These are phyloP conservation scores for Stichopus chloronotus DNA, from an alignment of 35 echinoderm and acorn worm species.

Conservation along the genomic window DNA sequence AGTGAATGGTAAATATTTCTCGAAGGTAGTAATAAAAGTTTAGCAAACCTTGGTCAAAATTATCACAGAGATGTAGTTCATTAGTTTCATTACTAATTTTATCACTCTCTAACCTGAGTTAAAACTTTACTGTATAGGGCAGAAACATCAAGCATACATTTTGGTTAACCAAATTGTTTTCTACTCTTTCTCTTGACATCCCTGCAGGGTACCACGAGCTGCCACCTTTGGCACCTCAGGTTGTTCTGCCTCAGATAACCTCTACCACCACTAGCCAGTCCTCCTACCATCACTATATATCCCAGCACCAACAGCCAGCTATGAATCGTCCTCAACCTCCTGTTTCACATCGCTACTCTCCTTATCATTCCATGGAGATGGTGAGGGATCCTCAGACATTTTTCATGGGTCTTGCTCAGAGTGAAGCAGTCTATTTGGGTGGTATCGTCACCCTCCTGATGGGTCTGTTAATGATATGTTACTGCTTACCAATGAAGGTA, in stretches of 20 bases:
- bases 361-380: neutral
- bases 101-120: too few species aligned
- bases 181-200: too few species aligned
- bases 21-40: too few species aligned
- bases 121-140: too few species aligned
- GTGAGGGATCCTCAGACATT: neutral
- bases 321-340: neutral
- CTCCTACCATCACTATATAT: neutral
- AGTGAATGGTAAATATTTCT: too few species aligned
- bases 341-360: neutral
- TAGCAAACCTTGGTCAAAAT: too few species aligned
- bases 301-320: neutral
- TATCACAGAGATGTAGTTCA: too few species aligned
- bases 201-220: slow-evolving; percentile 3
- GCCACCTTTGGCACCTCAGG: neutral
- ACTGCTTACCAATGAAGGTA: slow-evolving; percentile 80
- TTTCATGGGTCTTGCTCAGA: slow-evolving; percentile 65
- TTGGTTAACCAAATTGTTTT: neutral
- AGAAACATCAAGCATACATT: too few species aligned
- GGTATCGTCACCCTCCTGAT: slow-evolving; percentile 81
- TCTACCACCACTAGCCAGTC: neutral
- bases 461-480: slow-evolving; percentile 71
- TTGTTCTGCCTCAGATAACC: slow-evolving; percentile 6
- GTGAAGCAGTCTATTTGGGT: slow-evolving; percentile 76
- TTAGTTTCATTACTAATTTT: too few species aligned